Evolutionary conservation across 2,113 vertebrate species (phyloP).

Genomic region (Tychaedon coryphoeus): DNA sequence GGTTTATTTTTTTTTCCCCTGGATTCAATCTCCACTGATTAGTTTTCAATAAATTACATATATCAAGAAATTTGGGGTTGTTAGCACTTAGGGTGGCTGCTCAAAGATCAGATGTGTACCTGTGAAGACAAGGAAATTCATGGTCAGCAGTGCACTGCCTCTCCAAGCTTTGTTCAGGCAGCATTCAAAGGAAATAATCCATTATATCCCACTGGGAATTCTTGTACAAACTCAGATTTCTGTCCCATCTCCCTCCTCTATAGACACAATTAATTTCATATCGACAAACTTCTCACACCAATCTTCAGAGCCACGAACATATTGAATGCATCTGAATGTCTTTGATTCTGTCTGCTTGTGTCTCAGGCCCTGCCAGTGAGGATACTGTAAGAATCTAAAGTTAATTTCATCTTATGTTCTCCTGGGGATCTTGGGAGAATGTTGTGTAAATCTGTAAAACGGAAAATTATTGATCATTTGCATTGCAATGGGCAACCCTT

Average conservation of each 20-base stretch:
- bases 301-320: background rate
- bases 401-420: background rate
- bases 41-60: conserved; percentile 37
- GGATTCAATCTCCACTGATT: conserved; percentile 22
- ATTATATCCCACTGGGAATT: background rate
- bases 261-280: background rate
- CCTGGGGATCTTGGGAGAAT: background rate
- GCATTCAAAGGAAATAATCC: background rate
- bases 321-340: background rate
- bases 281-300: background rate
- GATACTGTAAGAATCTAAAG: background rate
- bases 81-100: background rate
- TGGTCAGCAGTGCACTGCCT: background rate
- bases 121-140: background rate
- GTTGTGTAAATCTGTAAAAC: background rate
- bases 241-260: background rate
- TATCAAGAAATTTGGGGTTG: background rate
- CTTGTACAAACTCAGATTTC: background rate
- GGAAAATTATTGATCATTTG: background rate
- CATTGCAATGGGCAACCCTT: background rate
- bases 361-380: background rate
- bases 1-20: background rate
- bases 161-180: background rate
- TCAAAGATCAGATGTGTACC: background rate
- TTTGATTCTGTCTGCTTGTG: background rate